Evolutionary conservation across 1,140 invertebrate genomes (phyloP).

Genomic region (Magallana ariakensis): DNA sequence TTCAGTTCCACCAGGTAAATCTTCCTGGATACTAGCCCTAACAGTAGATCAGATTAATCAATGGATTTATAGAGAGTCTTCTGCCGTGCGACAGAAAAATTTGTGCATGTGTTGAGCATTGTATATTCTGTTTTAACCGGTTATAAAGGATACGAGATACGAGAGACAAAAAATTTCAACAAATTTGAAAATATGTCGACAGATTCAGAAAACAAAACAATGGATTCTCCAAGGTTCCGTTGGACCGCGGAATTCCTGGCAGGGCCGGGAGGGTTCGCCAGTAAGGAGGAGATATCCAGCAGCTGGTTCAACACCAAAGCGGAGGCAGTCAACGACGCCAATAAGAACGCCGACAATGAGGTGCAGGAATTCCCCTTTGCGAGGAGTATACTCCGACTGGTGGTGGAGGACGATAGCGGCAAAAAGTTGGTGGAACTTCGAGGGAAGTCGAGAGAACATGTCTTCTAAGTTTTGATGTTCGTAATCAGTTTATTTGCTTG

Average conservation of each 20-base stretch:
- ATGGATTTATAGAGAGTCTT: neutral
- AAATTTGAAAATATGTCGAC: neutral
- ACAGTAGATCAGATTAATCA: neutral
- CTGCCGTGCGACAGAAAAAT: neutral
- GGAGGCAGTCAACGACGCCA: conserved; percentile 41
- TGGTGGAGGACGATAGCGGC: conserved; percentile 37
- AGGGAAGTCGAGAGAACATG: conserved; percentile 31
- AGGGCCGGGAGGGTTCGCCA: conserved; percentile 40
- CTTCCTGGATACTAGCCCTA: neutral
- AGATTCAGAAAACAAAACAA: neutral
- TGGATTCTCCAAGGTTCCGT: conserved; percentile 3
- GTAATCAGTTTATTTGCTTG: no score
- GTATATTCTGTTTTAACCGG: neutral
- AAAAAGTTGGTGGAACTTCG: conserved; percentile 22
- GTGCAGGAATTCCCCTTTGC: conserved; percentile 44
- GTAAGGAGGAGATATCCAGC: conserved; percentile 45
- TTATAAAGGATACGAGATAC: neutral
- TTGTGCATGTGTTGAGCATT: neutral
- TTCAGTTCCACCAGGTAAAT: neutral
- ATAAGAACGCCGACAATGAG: conserved; percentile 43
- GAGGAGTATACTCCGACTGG: conserved; percentile 41
- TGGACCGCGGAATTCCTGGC: conserved; percentile 46
- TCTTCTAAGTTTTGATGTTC: no score
- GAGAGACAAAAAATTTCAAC: no score
- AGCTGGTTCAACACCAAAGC: conserved; percentile 43